phyloP scores from a whole-genome alignment of 2,888 invertebrate species.

The Tricholauxania praeusta region DNA sequence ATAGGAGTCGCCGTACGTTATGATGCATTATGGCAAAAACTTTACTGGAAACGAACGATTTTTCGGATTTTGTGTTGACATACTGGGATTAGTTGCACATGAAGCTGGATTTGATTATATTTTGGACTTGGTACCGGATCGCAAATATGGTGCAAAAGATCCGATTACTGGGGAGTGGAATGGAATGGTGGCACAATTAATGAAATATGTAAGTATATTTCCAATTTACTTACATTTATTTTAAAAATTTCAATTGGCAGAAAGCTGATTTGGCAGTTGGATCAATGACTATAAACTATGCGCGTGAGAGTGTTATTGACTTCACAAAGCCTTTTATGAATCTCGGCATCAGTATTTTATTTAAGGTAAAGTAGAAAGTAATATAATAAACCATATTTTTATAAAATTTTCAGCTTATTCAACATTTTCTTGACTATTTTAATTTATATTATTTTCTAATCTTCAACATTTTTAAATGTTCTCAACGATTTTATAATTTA shows the following conservation, averaged over 20 bases:
- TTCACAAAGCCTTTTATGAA: conserved; percentile 95
- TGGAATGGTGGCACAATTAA: conserved; percentile 78
- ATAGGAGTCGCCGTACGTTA: conserved; percentile 80
- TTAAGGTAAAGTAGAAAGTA: conserved; percentile 73
- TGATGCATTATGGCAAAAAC: conserved; percentile 78
- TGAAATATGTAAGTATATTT: conserved; percentile 75
- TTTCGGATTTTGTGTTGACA: conserved; percentile 84
- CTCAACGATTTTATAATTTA: no score
- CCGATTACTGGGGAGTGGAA: conserved; percentile 82
- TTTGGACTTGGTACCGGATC: conserved; percentile 77
- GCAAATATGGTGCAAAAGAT: conserved; percentile 81
- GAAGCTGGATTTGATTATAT: conserved; percentile 80
- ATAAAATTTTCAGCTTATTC: not conserved
- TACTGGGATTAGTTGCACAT: conserved; percentile 76
- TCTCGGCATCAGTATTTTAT: conserved; percentile 88
- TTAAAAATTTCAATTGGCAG: conserved; percentile 65
- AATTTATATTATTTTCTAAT: not conserved
- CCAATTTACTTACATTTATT: no score
- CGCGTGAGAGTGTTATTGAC: conserved; percentile 89
- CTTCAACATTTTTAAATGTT: no score
- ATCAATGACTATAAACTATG: conserved; percentile 91
- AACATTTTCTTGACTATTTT: no score
- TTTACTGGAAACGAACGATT: conserved; percentile 80
- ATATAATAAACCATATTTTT: no score
- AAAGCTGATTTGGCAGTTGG: conserved; percentile 90